A percentile compares a stretch with the other conserved stretches of the same genome.
phyloP scores from a whole-genome alignment of 2,888 invertebrate genomes.

The Trissonchulus latispiculum region DNA sequence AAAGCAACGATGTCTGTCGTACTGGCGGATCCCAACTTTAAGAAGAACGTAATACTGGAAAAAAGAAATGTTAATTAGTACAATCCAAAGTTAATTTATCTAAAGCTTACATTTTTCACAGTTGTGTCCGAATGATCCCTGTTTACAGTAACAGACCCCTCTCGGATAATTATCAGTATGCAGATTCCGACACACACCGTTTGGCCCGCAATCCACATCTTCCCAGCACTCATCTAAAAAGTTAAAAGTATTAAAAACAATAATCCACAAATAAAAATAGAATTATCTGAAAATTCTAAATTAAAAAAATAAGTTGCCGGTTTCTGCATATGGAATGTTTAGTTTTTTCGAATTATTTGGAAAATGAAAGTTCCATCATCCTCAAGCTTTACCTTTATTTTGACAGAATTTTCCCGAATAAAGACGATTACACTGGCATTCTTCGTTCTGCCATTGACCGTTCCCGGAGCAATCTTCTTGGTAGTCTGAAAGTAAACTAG shows the following conservation, averaged over 20 bases:
- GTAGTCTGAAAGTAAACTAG: slow-evolving; percentile 51
- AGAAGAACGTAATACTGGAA: too few species aligned
- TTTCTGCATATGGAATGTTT: too few species aligned
- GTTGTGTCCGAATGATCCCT: slow-evolving; percentile 73
- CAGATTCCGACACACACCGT: slow-evolving; percentile 70
- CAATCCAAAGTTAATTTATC: too few species aligned
- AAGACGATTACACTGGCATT: slow-evolving; percentile 48
- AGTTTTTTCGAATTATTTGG: too few species aligned
- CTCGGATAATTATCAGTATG: slow-evolving; percentile 68
- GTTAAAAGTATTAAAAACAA: too few species aligned
- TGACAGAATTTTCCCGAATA: slow-evolving; percentile 73
- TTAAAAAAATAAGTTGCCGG: too few species aligned
- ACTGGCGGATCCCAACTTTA: too few species aligned
- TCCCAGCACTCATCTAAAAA: slow-evolving; percentile 67
- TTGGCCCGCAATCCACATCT: slow-evolving; percentile 69
- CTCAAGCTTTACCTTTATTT: slow-evolving; percentile 51
- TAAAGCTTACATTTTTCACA: slow-evolving; percentile 64
- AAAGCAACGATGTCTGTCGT: too few species aligned
- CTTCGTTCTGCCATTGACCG: slow-evolving; percentile 50
- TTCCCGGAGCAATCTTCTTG: slow-evolving; percentile 73
- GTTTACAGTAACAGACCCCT: slow-evolving; percentile 76
- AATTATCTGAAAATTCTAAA: too few species aligned
- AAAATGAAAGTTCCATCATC: too few species aligned
- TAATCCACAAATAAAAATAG: too few species aligned
- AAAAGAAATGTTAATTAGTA: too few species aligned